These are phyloP conservation scores for Trematomus loennbergii DNA, from an alignment of 2,113 vertebrate species.

Conservation along the genomic window DNA sequence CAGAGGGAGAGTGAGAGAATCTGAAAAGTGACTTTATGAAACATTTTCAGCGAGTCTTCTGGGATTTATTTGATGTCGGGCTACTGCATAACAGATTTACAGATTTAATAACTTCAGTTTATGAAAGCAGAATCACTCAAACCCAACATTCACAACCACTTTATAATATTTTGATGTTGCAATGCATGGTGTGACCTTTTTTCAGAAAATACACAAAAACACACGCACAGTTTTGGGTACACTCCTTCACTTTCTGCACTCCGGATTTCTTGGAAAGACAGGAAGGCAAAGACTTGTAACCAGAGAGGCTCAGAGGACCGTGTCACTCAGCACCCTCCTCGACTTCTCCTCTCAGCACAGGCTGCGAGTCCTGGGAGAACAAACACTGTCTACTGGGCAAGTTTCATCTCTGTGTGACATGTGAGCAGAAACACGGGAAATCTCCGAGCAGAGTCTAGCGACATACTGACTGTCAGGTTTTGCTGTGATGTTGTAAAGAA, in stretches of 20 bases:
- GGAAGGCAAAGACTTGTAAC: conserved; percentile 71
- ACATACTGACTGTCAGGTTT: neutral
- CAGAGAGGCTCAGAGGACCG: conserved; percentile 71
- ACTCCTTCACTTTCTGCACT: conserved; percentile 18
- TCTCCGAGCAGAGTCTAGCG: neutral
- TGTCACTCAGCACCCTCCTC: conserved; percentile 66
- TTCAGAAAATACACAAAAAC: conserved; percentile 10
- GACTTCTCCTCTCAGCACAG: conserved; percentile 36
- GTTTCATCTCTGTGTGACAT: neutral
- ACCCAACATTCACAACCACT: neutral
- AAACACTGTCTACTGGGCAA: conserved; percentile 28
- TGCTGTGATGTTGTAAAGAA: conserved; percentile 35
- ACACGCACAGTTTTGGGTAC: conserved; percentile 2
- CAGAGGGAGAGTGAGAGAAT: neutral
- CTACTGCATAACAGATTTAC: neutral
- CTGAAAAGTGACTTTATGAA: neutral
- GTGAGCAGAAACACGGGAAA: conserved; percentile 1
- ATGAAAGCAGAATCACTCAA: neutral
- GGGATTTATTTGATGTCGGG: neutral
- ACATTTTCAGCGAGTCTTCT: neutral
- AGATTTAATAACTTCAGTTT: neutral
- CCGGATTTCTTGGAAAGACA: conserved; percentile 63
- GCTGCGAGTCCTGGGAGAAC: conserved; percentile 29
- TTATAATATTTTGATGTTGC: conserved; percentile 21
- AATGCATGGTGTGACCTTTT: neutral